phyloP scores from a whole-genome alignment of 2,888 invertebrate genomes.

The Pycnomerus fuliginosus region DNA sequence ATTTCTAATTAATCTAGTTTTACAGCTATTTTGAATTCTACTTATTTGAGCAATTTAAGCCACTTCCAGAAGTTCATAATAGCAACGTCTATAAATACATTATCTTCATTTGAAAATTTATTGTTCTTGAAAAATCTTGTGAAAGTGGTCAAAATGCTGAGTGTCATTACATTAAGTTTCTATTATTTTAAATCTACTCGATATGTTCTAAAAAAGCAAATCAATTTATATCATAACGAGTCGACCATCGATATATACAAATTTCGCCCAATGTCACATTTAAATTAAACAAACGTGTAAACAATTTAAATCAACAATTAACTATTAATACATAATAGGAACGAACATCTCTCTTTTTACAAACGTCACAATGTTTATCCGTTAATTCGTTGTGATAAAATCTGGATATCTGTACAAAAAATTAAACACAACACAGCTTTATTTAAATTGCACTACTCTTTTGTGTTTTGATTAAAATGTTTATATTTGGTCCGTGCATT shows the following conservation, averaged over 20 bases:
- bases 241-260: constrained; percentile 13
- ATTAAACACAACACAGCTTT: constrained; percentile 15
- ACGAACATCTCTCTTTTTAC: constrained; percentile 13
- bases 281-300: constrained; percentile 13
- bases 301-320: constrained; percentile 10
- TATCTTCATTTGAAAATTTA: too few relatives aligned
- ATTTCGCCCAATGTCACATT: constrained; percentile 9
- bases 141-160: too few relatives aligned
- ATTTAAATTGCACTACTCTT: constrained; percentile 29
- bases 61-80: too few relatives aligned
- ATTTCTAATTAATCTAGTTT: constrained; percentile 17
- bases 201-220: constrained; percentile 29
- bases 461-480: constrained; percentile 36
- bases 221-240: constrained; percentile 7
- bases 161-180: too few relatives aligned
- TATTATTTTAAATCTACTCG: constrained; percentile 22
- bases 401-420: constrained; percentile 25
- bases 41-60: too few relatives aligned
- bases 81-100: too few relatives aligned
- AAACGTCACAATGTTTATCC: constrained; percentile 7
- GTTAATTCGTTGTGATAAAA: constrained; percentile 28
- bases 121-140: too few relatives aligned
- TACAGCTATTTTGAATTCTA: constrained; percentile 20
- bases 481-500: constrained; percentile 45
- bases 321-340: constrained; percentile 10